Conservation (phyloP, 2,113 vertebrate genomes). For the Larimichthys crocea region DNA sequence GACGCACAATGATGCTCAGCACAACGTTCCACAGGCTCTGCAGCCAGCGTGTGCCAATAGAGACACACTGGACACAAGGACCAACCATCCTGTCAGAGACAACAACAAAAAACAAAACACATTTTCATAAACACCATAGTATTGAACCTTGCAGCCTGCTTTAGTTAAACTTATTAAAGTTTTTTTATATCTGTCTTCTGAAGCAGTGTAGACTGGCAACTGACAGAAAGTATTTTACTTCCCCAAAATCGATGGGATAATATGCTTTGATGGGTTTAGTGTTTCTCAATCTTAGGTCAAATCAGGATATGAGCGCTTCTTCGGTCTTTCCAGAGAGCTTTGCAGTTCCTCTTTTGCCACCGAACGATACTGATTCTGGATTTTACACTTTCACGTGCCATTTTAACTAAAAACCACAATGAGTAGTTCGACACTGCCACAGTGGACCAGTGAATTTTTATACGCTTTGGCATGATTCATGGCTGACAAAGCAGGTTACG, state of each 20-base stretch:
- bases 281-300: not conserved
- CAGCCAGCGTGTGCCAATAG: constrained; percentile 76
- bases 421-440: too few species aligned
- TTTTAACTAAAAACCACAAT: too few species aligned
- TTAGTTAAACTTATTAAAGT: not conserved
- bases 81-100: constrained; percentile 76
- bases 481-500: too few species aligned
- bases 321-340: not conserved
- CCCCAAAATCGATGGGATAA: not conserved
- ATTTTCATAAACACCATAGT: not conserved
- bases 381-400: not conserved
- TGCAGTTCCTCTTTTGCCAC: not conserved
- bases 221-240: not conserved
- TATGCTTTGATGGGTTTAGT: not conserved
- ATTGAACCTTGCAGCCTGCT: not conserved
- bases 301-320: not conserved
- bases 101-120: not conserved
- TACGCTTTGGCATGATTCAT: too few species aligned
- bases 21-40: constrained; percentile 79
- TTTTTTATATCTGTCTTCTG: not conserved
- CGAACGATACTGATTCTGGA: not conserved
- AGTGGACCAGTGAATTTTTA: too few species aligned
- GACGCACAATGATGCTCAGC: constrained; percentile 72
- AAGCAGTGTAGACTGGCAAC: too few species aligned
- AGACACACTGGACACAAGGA: constrained; percentile 74